phyloP scores from a whole-genome alignment of 2,888 invertebrate genomes.

The Selenia dentaria region DNA sequence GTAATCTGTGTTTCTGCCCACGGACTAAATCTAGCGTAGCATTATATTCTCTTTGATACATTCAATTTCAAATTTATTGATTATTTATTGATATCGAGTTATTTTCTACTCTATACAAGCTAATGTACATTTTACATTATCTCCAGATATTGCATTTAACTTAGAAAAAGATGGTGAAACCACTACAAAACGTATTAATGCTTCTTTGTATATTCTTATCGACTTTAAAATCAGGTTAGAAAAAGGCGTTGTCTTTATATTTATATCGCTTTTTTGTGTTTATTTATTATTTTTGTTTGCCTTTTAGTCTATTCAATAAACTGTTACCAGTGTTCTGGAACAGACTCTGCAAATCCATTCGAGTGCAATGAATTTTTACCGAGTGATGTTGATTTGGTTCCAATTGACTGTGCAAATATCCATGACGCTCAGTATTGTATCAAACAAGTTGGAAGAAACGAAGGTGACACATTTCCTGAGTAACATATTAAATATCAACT shows the following conservation, averaged over 20 bases:
- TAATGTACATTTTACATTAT: too few species aligned
- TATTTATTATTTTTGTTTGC: conserved; percentile 42
- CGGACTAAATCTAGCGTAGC: too few species aligned
- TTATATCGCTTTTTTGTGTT: not conserved
- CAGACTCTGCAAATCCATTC: conserved; percentile 89
- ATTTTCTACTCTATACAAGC: too few species aligned
- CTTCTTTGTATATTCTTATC: conserved; percentile 40
- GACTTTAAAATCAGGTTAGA: conserved; percentile 53
- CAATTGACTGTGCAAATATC: conserved; percentile 90
- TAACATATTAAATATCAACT: conserved; percentile 12
- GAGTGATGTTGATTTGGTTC: conserved; percentile 86
- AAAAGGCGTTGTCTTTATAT: conserved; percentile 9
- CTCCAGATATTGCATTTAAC: conserved; percentile 5
- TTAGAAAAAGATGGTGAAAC: conserved; percentile 36
- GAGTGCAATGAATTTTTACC: conserved; percentile 93
- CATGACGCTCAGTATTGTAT: conserved; percentile 95
- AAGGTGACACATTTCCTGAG: conserved; percentile 85
- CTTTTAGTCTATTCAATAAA: conserved; percentile 87
- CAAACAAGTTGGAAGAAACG: conserved; percentile 96
- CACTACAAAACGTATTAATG: conserved; percentile 33
- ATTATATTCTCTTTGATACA: too few species aligned
- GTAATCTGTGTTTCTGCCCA: too few species aligned
- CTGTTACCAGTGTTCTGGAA: conserved; percentile 96
- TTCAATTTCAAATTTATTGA: too few species aligned
- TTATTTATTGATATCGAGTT: too few species aligned